Conservation (phyloP, 35 echinoderm and acorn worm species). For the Apostichopus californicus region DNA sequence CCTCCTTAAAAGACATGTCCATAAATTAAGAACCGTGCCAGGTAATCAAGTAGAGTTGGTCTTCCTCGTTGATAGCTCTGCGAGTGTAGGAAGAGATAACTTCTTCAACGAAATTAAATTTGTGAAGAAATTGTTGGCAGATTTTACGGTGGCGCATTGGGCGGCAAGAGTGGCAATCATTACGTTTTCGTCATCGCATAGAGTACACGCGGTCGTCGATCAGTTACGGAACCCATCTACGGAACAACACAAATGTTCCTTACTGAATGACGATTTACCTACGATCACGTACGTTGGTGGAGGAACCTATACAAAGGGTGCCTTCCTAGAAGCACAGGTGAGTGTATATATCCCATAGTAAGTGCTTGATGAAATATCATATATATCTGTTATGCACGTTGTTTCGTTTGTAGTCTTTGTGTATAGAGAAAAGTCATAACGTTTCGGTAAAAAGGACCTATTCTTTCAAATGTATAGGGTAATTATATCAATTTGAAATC, state of each 20-base stretch:
- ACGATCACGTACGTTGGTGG: conserved; percentile 89
- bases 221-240: conserved; percentile 55
- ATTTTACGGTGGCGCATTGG: conserved; percentile 81
- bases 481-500: no score
- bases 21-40: conserved; percentile 61
- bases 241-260: conserved; percentile 83
- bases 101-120: conserved; percentile 99
- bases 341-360: not conserved
- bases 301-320: conserved; percentile 83
- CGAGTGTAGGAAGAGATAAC: conserved; percentile 86
- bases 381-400: no score
- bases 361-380: no score
- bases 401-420: no score
- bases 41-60: conserved; percentile 85
- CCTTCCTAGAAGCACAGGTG: not conserved
- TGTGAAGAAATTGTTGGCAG: conserved; percentile 84
- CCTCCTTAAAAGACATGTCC: conserved; percentile 79
- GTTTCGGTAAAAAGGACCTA: no score
- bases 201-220: conserved; percentile 76
- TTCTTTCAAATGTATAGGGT: no score
- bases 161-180: conserved; percentile 77
- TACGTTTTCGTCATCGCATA: conserved; percentile 79
- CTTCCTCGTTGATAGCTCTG: conserved; percentile 93
- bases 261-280: conserved; percentile 85
- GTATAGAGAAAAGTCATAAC: no score